A percentile compares a stretch with the other conserved stretches of the same genome.
Evolutionary conservation across 2,113 vertebrate species (phyloP).

Genomic region (Scortum barcoo): DNA sequence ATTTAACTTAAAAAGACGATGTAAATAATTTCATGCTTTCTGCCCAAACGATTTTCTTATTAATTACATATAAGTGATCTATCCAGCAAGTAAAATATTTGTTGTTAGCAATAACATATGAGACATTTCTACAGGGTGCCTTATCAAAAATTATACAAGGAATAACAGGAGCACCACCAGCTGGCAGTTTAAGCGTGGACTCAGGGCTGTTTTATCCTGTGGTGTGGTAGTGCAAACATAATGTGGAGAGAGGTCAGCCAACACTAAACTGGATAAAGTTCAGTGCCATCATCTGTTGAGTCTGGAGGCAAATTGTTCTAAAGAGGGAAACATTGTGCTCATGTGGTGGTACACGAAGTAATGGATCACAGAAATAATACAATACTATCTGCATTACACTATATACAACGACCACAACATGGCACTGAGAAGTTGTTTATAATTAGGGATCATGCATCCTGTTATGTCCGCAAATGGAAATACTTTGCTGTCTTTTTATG

Average conservation of each 20-base stretch:
- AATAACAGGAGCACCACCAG: not conserved
- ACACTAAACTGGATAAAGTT: not conserved
- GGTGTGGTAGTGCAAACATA: slow-evolving; percentile 9
- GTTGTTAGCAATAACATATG: not conserved
- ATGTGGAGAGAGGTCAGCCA: not conserved
- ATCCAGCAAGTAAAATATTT: not conserved
- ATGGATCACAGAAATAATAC: not conserved
- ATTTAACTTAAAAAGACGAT: not conserved
- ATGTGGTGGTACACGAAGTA: not conserved
- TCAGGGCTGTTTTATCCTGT: slow-evolving; percentile 1
- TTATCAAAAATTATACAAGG: not conserved
- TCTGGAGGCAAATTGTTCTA: not conserved
- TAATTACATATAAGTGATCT: not conserved
- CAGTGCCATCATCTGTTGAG: not conserved
- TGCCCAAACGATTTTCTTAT: not conserved
- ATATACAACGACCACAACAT: not conserved
- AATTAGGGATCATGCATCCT: not conserved
- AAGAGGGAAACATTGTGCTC: not conserved
- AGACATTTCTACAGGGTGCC: not conserved
- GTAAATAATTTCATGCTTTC: not conserved
- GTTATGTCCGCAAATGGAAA: not conserved
- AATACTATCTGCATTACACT: not conserved
- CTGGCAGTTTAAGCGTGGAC: not conserved
- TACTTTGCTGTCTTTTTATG: not conserved
- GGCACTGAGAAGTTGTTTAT: not conserved